phyloP scores from a whole-genome alignment of 2,797 vertebrate species.

The Erethizon dorsatum region DNA sequence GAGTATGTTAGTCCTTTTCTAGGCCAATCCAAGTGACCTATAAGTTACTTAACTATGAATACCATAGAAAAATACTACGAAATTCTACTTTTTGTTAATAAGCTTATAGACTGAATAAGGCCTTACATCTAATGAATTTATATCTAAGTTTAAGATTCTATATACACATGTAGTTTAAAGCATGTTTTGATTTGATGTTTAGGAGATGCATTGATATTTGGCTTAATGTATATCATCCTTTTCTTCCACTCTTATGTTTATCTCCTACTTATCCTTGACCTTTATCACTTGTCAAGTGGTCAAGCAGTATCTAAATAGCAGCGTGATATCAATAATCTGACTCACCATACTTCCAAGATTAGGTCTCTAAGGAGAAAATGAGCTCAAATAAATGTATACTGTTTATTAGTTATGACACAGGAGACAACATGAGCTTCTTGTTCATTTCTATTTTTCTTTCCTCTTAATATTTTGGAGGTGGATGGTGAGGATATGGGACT shows the following conservation, averaged over 20 bases:
- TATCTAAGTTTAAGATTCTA: not conserved
- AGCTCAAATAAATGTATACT: not conserved
- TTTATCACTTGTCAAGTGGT: not conserved
- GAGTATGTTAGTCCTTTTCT: not conserved
- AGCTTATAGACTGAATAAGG: not conserved
- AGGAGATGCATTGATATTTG: not conserved
- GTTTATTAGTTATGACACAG: not conserved
- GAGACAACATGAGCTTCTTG: not conserved
- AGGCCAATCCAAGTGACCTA: not conserved
- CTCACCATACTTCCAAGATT: not conserved
- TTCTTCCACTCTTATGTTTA: not conserved
- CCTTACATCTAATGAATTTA: not conserved
- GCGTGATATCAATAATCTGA: not conserved
- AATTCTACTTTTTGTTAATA: constrained; percentile 9
- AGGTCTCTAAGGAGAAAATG: not conserved
- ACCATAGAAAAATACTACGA: not conserved
- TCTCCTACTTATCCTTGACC: not conserved
- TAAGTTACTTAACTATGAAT: not conserved
- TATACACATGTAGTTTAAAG: not conserved
- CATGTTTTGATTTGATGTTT: not conserved
- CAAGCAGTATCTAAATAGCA: not conserved
- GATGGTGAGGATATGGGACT: not conserved
- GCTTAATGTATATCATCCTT: not conserved
- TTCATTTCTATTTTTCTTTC: not conserved
- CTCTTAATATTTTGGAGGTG: not conserved